Conservation (phyloP, 2,797 vertebrate species). For the Kryptopterus vitreolus region DNA sequence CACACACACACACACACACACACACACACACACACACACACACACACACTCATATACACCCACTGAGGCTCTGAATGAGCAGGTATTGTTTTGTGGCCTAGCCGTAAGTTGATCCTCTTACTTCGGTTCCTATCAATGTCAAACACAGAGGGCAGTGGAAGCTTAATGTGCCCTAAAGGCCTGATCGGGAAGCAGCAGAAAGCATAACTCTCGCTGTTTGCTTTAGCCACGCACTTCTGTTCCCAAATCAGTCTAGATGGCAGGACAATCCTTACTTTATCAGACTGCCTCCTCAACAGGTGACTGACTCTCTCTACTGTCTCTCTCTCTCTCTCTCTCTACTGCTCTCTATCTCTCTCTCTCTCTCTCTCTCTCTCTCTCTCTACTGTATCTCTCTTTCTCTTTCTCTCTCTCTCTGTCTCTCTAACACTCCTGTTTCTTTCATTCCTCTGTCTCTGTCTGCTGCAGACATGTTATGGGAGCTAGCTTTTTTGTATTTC, state of each 20-base stretch:
- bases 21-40: constrained; percentile 29
- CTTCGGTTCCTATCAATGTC: constrained; percentile 49
- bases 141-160: constrained; percentile 46
- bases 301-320: constrained; percentile 35
- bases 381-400: background rate
- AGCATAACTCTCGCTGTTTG: constrained; percentile 8
- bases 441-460: background rate
- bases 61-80: constrained; percentile 61
- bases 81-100: constrained; percentile 71
- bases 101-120: constrained; percentile 68
- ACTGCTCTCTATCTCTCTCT: constrained; percentile 12
- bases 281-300: constrained; percentile 46
- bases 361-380: constrained; percentile 5
- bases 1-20: constrained; percentile 25
- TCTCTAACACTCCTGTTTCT: too few relatives aligned
- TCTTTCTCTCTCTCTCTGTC: background rate
- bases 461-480: constrained; percentile 21
- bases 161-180: constrained; percentile 14
- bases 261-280: constrained; percentile 1
- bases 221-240: constrained; percentile 24
- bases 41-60: background rate
- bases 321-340: constrained; percentile 21
- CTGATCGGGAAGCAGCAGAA: constrained; percentile 48
- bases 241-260: constrained; percentile 18
- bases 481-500: constrained; percentile 27